Conservation (phyloP, 2,888 invertebrate genomes). For the Mechanitis mazaeus region DNA sequence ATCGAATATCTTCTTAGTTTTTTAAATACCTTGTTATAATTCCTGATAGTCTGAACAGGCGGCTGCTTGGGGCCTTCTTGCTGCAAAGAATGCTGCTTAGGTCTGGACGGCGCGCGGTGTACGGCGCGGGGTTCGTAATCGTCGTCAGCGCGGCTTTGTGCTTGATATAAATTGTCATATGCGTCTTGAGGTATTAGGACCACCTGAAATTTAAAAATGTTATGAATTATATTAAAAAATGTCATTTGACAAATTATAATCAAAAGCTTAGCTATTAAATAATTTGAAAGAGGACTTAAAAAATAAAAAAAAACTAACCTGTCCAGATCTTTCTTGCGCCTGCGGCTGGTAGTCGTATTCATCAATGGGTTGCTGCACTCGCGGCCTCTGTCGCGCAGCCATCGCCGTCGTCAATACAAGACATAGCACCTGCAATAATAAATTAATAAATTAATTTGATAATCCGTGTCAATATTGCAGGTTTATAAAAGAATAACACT, state of each 20-base stretch:
- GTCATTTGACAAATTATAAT: background rate
- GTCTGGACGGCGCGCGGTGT: constrained; percentile 40
- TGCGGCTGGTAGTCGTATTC: constrained; percentile 66
- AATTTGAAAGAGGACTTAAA: background rate
- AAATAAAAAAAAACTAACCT: constrained; percentile 14
- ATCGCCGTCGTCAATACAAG: constrained; percentile 48
- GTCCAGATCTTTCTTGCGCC: constrained; percentile 50
- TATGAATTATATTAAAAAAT: background rate
- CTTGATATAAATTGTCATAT: constrained; percentile 60
- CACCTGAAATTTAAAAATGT: constrained; percentile 50
- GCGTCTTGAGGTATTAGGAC: constrained; percentile 62
- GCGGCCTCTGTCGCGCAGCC: constrained; percentile 55
- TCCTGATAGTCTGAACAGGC: constrained; percentile 88
- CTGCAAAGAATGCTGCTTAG: constrained; percentile 43
- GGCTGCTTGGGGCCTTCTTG: constrained; percentile 80
- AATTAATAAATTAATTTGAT: background rate
- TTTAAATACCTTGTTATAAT: constrained; percentile 82
- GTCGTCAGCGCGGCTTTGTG: constrained; percentile 59
- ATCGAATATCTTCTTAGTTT: background rate
- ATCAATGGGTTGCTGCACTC: constrained; percentile 48
- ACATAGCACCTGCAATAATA: constrained; percentile 58
- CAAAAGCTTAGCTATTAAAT: background rate
- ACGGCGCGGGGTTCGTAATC: constrained; percentile 57
- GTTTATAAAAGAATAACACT: background rate
- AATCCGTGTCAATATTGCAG: background rate